A percentile compares a stretch with the other conserved stretches of the same genome.
These are phyloP conservation scores for Heteromurus nitidus DNA, from an alignment of 2,888 invertebrate genomes.

Conservation along the genomic window DNA sequence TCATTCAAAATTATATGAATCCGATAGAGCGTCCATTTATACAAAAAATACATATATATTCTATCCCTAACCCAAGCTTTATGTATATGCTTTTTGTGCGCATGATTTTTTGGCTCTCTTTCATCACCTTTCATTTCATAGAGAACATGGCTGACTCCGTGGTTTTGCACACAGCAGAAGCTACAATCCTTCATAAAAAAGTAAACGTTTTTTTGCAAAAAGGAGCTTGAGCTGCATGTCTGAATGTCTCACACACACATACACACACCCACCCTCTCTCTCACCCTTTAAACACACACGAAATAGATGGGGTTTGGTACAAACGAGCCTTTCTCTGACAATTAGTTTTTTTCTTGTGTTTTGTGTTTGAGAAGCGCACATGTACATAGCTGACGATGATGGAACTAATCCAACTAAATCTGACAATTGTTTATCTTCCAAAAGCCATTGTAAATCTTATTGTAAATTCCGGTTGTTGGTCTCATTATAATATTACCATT, in stretches of 20 bases:
- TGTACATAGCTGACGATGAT: constrained; percentile 6
- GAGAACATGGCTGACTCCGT: too few relatives aligned
- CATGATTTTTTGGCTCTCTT: constrained; percentile 31
- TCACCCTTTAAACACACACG: neutral
- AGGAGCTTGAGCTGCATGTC: too few relatives aligned
- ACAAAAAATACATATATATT: too few relatives aligned
- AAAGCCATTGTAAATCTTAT: constrained; percentile 55
- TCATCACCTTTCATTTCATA: constrained; percentile 27
- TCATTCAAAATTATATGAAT: neutral
- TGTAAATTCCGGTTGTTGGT: constrained; percentile 55
- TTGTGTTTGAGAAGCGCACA: constrained; percentile 7
- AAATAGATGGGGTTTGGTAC: constrained; percentile 18
- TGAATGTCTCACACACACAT: too few relatives aligned
- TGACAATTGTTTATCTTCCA: constrained; percentile 49
- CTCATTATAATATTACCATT: constrained; percentile 54
- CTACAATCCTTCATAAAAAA: too few relatives aligned
- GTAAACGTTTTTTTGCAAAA: neutral
- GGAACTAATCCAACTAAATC: constrained; percentile 61
- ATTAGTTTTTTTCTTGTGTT: constrained; percentile 39
- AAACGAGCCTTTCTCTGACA: constrained; percentile 50
- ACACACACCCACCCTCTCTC: constrained; percentile 41
- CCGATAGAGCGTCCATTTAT: too few relatives aligned
- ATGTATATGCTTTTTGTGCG: neutral
- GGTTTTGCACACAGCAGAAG: too few relatives aligned
- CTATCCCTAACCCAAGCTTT: neutral